phyloP scores from a whole-genome alignment of 2,113 vertebrate species.

The Myotis brandtii region DNA sequence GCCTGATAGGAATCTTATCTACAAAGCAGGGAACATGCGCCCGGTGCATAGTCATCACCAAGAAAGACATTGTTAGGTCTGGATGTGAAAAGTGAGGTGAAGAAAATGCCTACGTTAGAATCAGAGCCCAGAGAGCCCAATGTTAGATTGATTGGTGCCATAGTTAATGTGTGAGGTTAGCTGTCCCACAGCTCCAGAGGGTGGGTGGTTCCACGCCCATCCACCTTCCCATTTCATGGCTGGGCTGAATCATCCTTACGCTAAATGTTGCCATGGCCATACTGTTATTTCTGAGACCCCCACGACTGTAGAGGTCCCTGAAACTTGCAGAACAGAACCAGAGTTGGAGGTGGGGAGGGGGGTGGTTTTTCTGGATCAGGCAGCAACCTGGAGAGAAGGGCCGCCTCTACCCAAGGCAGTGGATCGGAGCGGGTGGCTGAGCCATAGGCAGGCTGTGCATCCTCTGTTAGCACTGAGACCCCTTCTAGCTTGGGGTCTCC shows the following conservation, averaged over 20 bases:
- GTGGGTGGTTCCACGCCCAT: not conserved
- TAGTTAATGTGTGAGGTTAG: not conserved
- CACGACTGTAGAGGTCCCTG: not conserved
- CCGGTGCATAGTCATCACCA: not conserved
- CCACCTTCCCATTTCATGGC: not conserved
- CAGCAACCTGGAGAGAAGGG: not conserved
- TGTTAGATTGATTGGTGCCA: not conserved
- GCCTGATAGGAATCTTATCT: not conserved
- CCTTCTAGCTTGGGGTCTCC: not conserved
- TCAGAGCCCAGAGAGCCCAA: not conserved
- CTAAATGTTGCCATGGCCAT: not conserved
- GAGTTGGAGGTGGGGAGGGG: not conserved
- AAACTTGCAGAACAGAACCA: not conserved
- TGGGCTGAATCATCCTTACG: not conserved
- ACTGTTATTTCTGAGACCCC: not conserved
- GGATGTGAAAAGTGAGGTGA: not conserved
- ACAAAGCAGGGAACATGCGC: not conserved
- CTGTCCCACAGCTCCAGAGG: not conserved
- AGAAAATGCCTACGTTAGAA: not conserved
- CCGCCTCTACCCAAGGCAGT: no score
- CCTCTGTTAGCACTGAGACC: not conserved
- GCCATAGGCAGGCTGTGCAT: not conserved
- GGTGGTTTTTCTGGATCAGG: not conserved
- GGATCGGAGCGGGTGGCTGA: not conserved
- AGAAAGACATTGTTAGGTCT: not conserved